Percentiles rank a stretch among this genome's conserved stretches.
Conservation (phyloP, 2,797 vertebrate species). For the Psittacula echo region DNA sequence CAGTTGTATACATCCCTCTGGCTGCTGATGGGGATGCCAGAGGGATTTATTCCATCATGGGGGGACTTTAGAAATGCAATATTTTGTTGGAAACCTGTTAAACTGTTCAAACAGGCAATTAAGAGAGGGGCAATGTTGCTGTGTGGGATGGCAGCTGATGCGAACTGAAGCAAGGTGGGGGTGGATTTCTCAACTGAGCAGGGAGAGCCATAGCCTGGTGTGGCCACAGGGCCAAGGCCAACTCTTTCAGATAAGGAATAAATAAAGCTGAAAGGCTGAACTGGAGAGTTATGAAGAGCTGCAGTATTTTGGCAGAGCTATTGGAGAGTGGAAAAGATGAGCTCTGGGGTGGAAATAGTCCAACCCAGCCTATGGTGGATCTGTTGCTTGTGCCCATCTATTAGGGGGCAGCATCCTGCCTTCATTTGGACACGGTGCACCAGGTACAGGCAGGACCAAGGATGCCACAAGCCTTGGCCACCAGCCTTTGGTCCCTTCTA, state of each 20-base stretch:
- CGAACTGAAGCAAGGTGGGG: not conserved
- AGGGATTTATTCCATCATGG: not conserved
- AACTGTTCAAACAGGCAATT: conserved; percentile 9
- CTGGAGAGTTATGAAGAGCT: not conserved
- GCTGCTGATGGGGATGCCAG: not conserved
- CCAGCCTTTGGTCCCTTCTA: not conserved
- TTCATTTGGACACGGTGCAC: not conserved
- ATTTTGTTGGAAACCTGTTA: not conserved
- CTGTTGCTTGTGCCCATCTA: not conserved
- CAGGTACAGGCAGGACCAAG: not conserved
- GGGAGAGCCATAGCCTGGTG: rapidly evolving
- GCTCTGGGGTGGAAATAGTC: not conserved
- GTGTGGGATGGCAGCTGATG: rapidly evolving
- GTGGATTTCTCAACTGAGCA: not conserved
- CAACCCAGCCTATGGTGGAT: not conserved
- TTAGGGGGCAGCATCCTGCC: not conserved
- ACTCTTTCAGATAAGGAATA: not conserved
- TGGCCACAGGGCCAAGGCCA: not conserved
- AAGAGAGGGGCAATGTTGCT: not conserved
- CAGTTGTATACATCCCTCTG: rapidly evolving
- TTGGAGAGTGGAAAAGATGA: not conserved
- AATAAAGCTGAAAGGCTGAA: not conserved
- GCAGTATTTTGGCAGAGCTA: not conserved
- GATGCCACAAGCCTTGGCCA: not conserved
- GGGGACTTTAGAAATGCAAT: not conserved